phyloP scores from a whole-genome alignment of 2,888 invertebrate genomes.

The Cryptocephalus moraei region DNA sequence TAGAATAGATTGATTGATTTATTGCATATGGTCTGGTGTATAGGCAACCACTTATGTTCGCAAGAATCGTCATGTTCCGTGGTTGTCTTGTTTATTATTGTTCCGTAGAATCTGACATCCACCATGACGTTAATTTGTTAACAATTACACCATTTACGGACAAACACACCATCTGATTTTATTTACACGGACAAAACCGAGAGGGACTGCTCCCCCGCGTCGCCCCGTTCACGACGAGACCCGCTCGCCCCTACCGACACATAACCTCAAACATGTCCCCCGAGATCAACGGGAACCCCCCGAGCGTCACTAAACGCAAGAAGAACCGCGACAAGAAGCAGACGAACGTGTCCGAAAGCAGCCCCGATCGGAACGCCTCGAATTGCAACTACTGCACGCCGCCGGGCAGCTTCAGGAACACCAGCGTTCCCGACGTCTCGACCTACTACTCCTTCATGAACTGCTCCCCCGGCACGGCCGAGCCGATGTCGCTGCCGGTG shows the following conservation, averaged over 20 bases:
- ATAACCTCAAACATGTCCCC: slow-evolving; percentile 24
- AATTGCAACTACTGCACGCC: slow-evolving; percentile 25
- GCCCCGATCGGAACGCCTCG: slow-evolving; percentile 25
- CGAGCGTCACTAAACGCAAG: slow-evolving; percentile 35
- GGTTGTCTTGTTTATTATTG: no score
- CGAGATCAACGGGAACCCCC: slow-evolving; percentile 35
- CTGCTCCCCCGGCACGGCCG: slow-evolving; percentile 37
- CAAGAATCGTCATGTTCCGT: no score
- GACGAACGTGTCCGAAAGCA: slow-evolving; percentile 12
- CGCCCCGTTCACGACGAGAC: no score
- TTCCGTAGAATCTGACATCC: no score
- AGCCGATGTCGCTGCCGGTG: slow-evolving; percentile 55
- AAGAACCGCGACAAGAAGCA: slow-evolving; percentile 31
- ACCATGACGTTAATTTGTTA: no score
- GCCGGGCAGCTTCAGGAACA: slow-evolving; percentile 19
- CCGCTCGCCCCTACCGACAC: neutral
- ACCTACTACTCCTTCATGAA: slow-evolving; percentile 26
- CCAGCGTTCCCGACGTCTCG: slow-evolving; percentile 24
- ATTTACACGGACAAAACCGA: no score
- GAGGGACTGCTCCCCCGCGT: no score
- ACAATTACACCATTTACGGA: no score
- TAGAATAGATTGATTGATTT: no score
- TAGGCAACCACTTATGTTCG: no score
- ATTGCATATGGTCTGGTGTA: no score
- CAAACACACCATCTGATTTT: no score